phyloP scores from a whole-genome alignment of 2,797 vertebrate species.

The Centroberyx gerrardi region DNA sequence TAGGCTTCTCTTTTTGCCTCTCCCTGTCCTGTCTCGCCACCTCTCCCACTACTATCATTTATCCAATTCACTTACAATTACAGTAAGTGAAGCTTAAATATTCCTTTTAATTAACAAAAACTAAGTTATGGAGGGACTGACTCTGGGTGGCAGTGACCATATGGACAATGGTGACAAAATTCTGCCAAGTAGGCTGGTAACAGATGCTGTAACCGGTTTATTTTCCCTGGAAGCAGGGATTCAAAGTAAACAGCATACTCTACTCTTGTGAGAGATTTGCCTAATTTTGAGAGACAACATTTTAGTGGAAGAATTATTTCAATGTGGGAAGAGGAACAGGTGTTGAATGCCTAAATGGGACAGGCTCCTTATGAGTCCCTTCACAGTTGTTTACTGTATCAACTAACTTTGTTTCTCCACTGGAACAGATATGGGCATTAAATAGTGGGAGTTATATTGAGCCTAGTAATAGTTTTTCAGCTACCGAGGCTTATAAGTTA shows the following conservation, averaged over 20 bases:
- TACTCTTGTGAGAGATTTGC: conserved; percentile 64
- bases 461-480: conserved; percentile 57
- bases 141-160: conserved; percentile 75
- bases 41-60: conserved; percentile 48
- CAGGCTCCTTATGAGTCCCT: conserved; percentile 50
- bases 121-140: conserved; percentile 63
- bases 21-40: conserved; percentile 44
- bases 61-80: conserved; percentile 68
- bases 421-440: conserved; percentile 52
- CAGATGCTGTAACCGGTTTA: conserved; percentile 79
- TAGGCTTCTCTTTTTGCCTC: conserved; percentile 52
- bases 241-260: conserved; percentile 63
- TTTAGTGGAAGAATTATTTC: conserved; percentile 55
- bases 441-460: conserved; percentile 42
- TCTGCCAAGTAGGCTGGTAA: conserved; percentile 70
- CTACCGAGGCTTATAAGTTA: conserved; percentile 54
- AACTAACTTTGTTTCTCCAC: conserved; percentile 57
- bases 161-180: conserved; percentile 75
- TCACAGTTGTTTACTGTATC: conserved; percentile 59
- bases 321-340: conserved; percentile 68
- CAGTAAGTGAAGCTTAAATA: conserved; percentile 66
- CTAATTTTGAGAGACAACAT: conserved; percentile 64
- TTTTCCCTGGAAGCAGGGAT: conserved; percentile 65
- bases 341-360: conserved; percentile 66
- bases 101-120: conserved; percentile 77